Evolutionary conservation across 2,888 invertebrate genomes (phyloP), one percentile per base, ranked within the genome.

Genomic region (Argyresthia albistria): DNA sequence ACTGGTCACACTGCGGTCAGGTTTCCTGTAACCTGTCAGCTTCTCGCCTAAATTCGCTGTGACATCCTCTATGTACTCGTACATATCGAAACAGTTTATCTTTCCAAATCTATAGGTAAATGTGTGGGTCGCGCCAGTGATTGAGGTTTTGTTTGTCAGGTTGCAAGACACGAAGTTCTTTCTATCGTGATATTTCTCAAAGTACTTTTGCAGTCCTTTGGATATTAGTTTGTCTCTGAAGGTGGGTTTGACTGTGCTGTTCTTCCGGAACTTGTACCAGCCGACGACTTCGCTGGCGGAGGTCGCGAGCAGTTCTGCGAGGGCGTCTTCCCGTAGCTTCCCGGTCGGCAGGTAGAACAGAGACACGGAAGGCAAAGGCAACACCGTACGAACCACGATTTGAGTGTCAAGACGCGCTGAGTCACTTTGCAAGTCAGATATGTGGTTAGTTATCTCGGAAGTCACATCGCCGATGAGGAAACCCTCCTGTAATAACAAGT

Each of bases 341-440:
- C 92, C 92, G 3, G 86, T 76, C 1, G 89, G 83, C 46, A 90
- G 76, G 60, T 90, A 90, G 68, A 93, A 89, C 57, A 89, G 70
- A 48, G 89, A 88, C 0, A 86, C 76, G 11, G 86, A 78, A 4
- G 92, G 90, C 56, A 90, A 81, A 0, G 91, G 90, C 50, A 92
- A 66, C 35, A 91, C 81, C 11, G 90, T 89, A 63, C 89, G 89
- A 56, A 93, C 84, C 63, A 90, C 87, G 54, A 92, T 91, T 61
- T 90, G 88, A 57, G 88, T 89, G 60, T 90, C 90, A 54, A 90
- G 76, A 37, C 90, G 87, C 50, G 91, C 87, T 60, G 90, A 89
- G 64, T 90, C 89, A 63, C 90, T 91, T 56, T 92, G 91, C 12
- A 90, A 89, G 69, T 93, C 93, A 4, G 93, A 93, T 66, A 92